Conservation (phyloP, 1,140 invertebrate genomes). For the Meloidogyne chitwoodi region DNA sequence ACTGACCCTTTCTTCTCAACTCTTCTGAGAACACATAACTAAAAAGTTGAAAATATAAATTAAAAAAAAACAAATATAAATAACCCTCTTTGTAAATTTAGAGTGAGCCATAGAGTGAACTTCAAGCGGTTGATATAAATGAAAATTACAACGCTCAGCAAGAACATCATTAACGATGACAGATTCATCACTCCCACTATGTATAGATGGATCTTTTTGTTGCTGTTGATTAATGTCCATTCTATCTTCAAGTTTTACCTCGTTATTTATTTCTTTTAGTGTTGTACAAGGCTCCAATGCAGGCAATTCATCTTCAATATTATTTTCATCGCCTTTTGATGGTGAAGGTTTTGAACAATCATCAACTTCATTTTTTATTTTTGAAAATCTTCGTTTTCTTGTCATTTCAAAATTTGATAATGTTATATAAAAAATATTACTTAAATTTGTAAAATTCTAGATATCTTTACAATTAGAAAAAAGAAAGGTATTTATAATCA, state of each 20-base stretch:
- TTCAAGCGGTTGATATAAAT: background rate
- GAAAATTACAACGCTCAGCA: background rate
- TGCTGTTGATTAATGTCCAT: no score
- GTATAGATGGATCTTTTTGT: no score
- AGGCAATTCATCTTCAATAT: background rate
- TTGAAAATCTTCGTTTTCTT: background rate
- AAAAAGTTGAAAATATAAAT: background rate
- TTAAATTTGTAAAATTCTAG: background rate
- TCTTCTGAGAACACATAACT: background rate
- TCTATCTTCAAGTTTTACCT: background rate
- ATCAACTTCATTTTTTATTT: background rate
- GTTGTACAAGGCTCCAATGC: background rate
- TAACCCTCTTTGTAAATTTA: background rate
- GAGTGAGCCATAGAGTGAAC: background rate
- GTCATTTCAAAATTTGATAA: background rate
- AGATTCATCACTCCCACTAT: no score
- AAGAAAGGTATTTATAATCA: no score
- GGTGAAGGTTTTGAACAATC: background rate
- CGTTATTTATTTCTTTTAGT: background rate
- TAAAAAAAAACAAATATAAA: background rate
- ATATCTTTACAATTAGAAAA: no score
- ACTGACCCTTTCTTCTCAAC: background rate
- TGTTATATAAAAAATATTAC: background rate
- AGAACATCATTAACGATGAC: background rate
- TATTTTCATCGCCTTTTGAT: background rate